These are phyloP conservation scores for Neopipo cinnamomea DNA, from an alignment of 2,113 vertebrate species.

Conservation along the genomic window DNA sequence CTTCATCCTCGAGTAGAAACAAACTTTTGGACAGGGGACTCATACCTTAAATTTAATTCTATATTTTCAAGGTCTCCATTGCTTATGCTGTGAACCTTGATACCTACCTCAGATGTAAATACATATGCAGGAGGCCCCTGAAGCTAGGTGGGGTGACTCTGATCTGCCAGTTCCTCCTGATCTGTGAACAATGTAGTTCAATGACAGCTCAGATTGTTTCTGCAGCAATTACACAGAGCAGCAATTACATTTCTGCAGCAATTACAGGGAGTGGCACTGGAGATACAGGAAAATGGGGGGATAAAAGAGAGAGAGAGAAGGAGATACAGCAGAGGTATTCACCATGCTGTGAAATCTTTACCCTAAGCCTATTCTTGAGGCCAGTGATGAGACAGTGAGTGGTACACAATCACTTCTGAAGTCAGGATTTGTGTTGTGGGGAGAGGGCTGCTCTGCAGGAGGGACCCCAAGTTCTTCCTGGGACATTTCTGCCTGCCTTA, in stretches of 20 bases:
- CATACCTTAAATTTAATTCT: background rate
- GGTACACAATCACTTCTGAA: background rate
- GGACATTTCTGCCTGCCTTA: background rate
- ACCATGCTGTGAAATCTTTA: background rate
- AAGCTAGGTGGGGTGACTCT: constrained; percentile 42
- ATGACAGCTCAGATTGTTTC: constrained; percentile 59
- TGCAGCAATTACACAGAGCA: constrained; percentile 50
- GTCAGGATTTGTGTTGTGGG: background rate
- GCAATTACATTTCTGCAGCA: constrained; percentile 59
- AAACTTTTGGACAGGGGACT: background rate
- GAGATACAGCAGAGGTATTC: background rate
- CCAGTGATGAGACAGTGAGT: background rate
- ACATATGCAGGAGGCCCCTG: background rate
- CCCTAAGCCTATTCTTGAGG: background rate
- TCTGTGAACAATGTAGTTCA: constrained; percentile 45
- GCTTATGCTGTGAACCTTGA: background rate
- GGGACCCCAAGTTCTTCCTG: background rate
- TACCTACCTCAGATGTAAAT: background rate
- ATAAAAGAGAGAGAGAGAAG: background rate
- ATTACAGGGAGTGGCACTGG: constrained; percentile 51
- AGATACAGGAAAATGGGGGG: background rate
- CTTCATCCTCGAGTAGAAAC: background rate
- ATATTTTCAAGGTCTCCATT: background rate
- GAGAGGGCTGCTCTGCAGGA: background rate
- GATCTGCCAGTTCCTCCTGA: constrained; percentile 55